These are phyloP conservation scores for Melinaea marsaeus DNA, from an alignment of 2,888 invertebrate species.

Conservation along the genomic window DNA sequence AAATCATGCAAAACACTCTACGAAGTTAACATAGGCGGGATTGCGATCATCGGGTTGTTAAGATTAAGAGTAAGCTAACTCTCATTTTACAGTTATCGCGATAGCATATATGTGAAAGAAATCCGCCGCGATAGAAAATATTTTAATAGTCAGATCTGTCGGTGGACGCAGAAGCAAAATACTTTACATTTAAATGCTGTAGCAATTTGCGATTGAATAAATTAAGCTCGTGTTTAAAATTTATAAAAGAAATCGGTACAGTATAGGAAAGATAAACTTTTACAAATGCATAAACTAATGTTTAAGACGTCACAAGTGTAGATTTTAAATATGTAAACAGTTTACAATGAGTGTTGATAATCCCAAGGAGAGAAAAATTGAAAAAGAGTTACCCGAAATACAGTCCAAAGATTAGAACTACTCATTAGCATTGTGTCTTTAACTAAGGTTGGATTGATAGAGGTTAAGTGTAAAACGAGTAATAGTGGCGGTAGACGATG, in stretches of 20 bases:
- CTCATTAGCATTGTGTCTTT: constrained; percentile 23
- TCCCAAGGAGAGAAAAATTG: constrained; percentile 46
- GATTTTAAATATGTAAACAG: constrained; percentile 52
- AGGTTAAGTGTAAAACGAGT: constrained; percentile 16
- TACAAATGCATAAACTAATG: constrained; percentile 58
- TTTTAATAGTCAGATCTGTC: constrained; percentile 30
- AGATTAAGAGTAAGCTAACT: constrained; percentile 32
- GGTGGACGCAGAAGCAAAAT: constrained; percentile 55
- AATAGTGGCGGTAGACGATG: constrained; percentile 48
- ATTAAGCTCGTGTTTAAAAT: constrained; percentile 60
- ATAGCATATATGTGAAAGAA: constrained; percentile 6
- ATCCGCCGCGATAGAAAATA: constrained; percentile 19
- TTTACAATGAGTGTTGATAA: constrained; percentile 49
- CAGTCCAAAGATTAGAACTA: constrained; percentile 59
- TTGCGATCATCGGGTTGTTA: constrained; percentile 71
- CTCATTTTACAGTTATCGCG: constrained; percentile 7
- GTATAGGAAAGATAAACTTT: constrained; percentile 54
- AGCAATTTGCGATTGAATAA: constrained; percentile 62
- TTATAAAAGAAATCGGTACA: constrained; percentile 52
- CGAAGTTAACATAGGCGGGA: constrained; percentile 63
- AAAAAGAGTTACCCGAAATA: constrained; percentile 57
- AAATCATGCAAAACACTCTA: constrained; percentile 64
- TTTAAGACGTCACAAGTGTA: constrained; percentile 67
- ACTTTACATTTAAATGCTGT: constrained; percentile 46
- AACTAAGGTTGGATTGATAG: constrained; percentile 11